phyloP scores from a whole-genome alignment of 1,140 invertebrate species.

The Lamellibrachia luymesi region DNA sequence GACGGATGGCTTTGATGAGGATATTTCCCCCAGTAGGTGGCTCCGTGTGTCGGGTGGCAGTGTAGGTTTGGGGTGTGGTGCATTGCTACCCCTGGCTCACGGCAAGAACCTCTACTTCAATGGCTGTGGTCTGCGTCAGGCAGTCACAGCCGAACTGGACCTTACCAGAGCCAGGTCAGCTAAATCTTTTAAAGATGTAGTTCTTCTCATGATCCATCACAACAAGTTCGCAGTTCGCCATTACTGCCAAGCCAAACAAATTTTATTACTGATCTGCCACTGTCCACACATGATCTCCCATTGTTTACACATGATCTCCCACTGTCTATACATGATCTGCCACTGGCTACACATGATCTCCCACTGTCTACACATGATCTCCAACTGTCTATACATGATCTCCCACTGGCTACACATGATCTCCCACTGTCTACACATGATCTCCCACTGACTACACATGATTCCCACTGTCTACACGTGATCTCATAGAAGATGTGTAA shows the following conservation, averaged over 20 bases:
- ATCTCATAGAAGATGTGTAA: not conserved
- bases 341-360: no score
- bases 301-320: no score
- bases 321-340: no score
- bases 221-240: not conserved
- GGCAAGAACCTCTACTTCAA: slow-evolving; percentile 60
- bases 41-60: slow-evolving; percentile 53
- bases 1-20: slow-evolving; percentile 58
- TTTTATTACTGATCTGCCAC: no score
- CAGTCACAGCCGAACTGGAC: slow-evolving; percentile 56
- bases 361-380: no score
- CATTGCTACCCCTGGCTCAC: slow-evolving; percentile 55
- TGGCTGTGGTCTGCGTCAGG: slow-evolving; percentile 56
- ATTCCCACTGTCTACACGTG: no score
- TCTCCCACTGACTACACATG: no score
- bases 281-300: no score
- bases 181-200: not conserved
- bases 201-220: not conserved
- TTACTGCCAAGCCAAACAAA: no score
- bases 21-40: slow-evolving; percentile 51
- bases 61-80: slow-evolving; percentile 57
- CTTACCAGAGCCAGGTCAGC: slow-evolving; percentile 45
- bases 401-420: no score
- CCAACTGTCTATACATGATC: no score
- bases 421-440: no score